Percentiles rank a stretch among this genome's conserved stretches.
Evolutionary conservation across 2,113 vertebrate species (phyloP).

Genomic region (Tenebrosternarchus preto): DNA sequence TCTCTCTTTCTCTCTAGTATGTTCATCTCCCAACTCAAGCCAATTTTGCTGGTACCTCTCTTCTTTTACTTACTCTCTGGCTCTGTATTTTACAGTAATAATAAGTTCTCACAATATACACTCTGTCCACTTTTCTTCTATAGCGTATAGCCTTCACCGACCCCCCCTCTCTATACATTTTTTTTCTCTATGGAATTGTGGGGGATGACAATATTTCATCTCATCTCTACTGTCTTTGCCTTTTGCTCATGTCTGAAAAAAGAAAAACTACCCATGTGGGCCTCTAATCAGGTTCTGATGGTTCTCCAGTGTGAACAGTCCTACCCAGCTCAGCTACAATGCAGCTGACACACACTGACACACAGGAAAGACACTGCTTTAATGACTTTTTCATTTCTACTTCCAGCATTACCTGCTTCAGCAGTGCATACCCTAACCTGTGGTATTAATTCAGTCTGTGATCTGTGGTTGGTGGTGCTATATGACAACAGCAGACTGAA

Average conservation of each 20-base stretch:
- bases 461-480: neutral
- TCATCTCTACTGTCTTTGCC: neutral
- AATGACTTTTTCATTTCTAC: neutral
- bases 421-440: neutral
- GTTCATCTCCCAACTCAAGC: conserved; percentile 40
- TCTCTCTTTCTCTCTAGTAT: conserved; percentile 7
- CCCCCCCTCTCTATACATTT: neutral
- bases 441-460: conserved; percentile 10
- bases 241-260: no score
- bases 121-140: neutral
- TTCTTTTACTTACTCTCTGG: conserved; percentile 43
- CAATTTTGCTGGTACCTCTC: conserved; percentile 42
- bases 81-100: conserved; percentile 32
- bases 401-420: conserved; percentile 33
- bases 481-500: conserved; percentile 20
- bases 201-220: neutral
- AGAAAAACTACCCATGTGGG: no score
- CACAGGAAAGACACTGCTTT: neutral
- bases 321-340: conserved; percentile 1
- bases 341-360: neutral
- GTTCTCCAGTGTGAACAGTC: neutral
- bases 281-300: no score
- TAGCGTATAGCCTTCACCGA: neutral
- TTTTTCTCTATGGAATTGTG: neutral
- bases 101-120: conserved; percentile 34